Conservation (phyloP, 2,888 invertebrate species). For the Neria commutata region DNA sequence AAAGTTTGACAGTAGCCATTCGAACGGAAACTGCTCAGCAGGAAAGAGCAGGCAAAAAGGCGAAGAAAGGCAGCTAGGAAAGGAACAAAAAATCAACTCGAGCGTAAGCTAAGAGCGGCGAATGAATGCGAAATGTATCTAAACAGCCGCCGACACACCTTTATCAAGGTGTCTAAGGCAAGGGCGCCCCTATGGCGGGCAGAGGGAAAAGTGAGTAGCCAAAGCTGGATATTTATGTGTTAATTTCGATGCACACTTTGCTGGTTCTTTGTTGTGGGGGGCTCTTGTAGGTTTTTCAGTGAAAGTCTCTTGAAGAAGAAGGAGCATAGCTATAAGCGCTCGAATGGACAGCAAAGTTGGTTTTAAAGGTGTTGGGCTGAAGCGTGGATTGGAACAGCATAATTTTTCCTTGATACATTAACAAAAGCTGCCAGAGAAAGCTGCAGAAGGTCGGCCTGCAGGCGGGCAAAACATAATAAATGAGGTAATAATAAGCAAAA, state of each 20-base stretch:
- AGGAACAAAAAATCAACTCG: conserved; percentile 28
- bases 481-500: conserved; percentile 58
- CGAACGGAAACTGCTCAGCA: conserved; percentile 52
- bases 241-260: conserved; percentile 56
- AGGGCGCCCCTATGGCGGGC: conserved; percentile 2
- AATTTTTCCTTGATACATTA: conserved; percentile 40
- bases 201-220: conserved; percentile 9
- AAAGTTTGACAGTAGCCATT: conserved; percentile 54
- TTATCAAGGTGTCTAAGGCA: conserved; percentile 12
- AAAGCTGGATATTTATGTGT: conserved; percentile 54
- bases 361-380: conserved; percentile 13
- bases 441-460: conserved; percentile 13
- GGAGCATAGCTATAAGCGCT: conserved; percentile 27
- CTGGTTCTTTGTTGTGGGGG: conserved; percentile 25
- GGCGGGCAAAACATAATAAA: conserved; percentile 44
- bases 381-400: conserved; percentile 17
- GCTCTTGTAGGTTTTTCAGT: conserved; percentile 33
- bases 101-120: conserved; percentile 22
- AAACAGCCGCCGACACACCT: conserved; percentile 19
- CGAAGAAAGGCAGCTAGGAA: conserved; percentile 23
- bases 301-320: conserved; percentile 8
- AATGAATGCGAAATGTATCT: conserved; percentile 17
- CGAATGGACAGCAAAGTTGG: conserved; percentile 17
- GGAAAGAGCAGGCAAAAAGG: conserved; percentile 33
- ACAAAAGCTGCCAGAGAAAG: conserved; percentile 42